Conservation (phyloP, 2,888 invertebrate species). For the Auanema sp. region DNA sequence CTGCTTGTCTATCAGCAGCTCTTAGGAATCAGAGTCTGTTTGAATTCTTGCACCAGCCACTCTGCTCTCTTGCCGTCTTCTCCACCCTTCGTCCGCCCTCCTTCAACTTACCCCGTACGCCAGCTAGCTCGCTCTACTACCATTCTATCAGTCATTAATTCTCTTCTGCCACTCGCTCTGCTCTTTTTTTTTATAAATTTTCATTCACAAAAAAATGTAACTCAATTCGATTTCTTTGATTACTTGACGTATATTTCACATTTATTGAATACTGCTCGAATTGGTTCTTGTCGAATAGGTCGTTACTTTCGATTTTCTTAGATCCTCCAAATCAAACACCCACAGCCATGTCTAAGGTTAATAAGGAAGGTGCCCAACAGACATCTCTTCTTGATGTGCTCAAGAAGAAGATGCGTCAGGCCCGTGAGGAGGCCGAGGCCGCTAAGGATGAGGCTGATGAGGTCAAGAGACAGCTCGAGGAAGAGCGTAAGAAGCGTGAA, state of each 20-base stretch:
- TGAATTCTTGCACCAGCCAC: conserved; percentile 7
- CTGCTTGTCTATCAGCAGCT: neutral
- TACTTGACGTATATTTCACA: too few species aligned
- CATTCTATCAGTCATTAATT: conserved; percentile 8
- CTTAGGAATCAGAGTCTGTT: neutral
- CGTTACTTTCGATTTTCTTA: neutral
- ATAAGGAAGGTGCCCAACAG: conserved; percentile 64
- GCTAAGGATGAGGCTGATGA: conserved; percentile 97
- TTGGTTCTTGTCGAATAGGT: conserved; percentile 3
- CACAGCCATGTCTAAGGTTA: conserved; percentile 58
- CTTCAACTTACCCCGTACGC: conserved; percentile 12
- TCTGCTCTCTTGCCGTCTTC: conserved; percentile 2
- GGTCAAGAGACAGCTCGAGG: conserved; percentile 88
- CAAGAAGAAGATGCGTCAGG: conserved; percentile 99
- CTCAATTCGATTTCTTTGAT: neutral
- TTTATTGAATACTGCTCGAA: neutral
- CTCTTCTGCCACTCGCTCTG: conserved; percentile 3
- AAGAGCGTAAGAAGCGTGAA: conserved; percentile 92
- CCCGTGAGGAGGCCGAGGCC: conserved; percentile 97
- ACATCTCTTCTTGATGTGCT: conserved; percentile 83
- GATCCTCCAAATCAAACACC: conserved; percentile 4
- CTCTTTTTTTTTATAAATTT: too few species aligned
- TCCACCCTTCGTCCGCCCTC: conserved; percentile 18
- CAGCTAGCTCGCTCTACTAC: conserved; percentile 4
- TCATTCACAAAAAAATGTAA: neutral